Percentiles rank a stretch among this genome's conserved stretches.
These are phyloP conservation scores for Percina caprodes DNA, from an alignment of 2,113 vertebrate genomes.

Conservation along the genomic window DNA sequence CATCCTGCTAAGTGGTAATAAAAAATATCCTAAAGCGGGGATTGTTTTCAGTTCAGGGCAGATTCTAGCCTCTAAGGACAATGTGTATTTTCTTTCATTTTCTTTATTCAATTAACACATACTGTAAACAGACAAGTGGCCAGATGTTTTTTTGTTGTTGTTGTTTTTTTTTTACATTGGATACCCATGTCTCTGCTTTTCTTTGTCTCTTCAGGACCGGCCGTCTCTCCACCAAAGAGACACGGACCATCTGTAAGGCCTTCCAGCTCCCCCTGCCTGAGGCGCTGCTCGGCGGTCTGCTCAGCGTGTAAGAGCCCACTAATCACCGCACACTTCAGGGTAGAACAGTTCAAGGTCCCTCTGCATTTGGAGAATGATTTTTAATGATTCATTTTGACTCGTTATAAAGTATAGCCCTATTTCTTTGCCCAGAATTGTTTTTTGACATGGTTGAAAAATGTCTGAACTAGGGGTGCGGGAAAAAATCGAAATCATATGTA, in stretches of 20 bases:
- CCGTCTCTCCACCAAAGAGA: constrained; percentile 80
- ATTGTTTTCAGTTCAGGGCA: not conserved
- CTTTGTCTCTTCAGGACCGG: constrained; percentile 80
- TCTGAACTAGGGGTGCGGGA: not conserved
- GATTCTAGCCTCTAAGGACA: not conserved
- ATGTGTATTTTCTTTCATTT: not conserved
- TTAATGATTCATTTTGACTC: constrained; percentile 10
- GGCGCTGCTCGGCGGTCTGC: constrained; percentile 84
- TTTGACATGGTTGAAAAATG: constrained; percentile 12
- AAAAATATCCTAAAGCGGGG: not conserved
- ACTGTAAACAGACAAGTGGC: not conserved
- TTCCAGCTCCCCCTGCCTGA: constrained; percentile 86
- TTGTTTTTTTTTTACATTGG: not conserved
- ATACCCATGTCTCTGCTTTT: constrained; percentile 1
- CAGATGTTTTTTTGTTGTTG: not conserved
- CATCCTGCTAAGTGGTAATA: not conserved
- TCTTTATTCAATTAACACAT: not conserved
- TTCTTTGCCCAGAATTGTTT: constrained; percentile 12
- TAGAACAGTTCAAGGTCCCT: not conserved
- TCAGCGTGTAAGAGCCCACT: constrained; percentile 84
- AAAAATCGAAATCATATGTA: no score
- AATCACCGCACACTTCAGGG: not conserved
- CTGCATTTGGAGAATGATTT: not conserved
- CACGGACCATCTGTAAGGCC: constrained; percentile 88
- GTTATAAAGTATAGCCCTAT: constrained; percentile 12